Evolutionary conservation across 2,888 invertebrate genomes (phyloP), one percentile per base, ranked within the genome.

Genomic region (Pammene aurita): DNA sequence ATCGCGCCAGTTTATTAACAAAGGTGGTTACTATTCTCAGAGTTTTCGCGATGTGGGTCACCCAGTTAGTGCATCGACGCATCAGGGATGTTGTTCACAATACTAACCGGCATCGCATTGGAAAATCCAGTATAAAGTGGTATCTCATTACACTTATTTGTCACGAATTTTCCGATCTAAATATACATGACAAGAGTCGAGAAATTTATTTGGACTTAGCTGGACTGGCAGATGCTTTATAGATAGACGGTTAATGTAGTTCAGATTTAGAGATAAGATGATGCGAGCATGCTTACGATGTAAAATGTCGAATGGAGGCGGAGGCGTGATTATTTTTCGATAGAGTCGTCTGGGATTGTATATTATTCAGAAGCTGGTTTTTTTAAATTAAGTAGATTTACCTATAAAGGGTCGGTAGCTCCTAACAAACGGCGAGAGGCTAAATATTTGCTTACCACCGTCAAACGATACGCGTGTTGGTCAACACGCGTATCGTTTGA

Each of bases 41-140:
- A 50, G 50, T 50, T 62, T 62, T 50, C 16, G 48, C 61, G 50
- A 62, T 62, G 50, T 62, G 61, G 61, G 61, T 62, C 50, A 62
- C 61, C 61, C 50, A 62, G 61, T 62, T 62, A 62, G 61, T 62
- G 61, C 61, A 62, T 62, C 61, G 61, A 62, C 61, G 61, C 61
- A 62, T 62, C 50, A 44, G 2, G 5, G 16, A 41, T 42, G 18
- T 56, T 26, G 7, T 10, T 52, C 52, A 52, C 52, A 11, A 52
- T 13, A 18, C 10, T 7, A 11, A 9, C 13, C 13, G 13, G 14
- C 14, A 9, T 46, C 14, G 46, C 14, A 5, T n/a, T 9, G 6
- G 34, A 54, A 4, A n/a, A 34, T n/a, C n/a, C 13, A 34, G 54
- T 34, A 34, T 54, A 34, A n/a, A 34, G 34, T n/a, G 34, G n/a